A percentile compares a stretch with the other conserved stretches of the same genome.
phyloP scores from a whole-genome alignment of 2,888 invertebrate species.

The Bugula neritina region DNA sequence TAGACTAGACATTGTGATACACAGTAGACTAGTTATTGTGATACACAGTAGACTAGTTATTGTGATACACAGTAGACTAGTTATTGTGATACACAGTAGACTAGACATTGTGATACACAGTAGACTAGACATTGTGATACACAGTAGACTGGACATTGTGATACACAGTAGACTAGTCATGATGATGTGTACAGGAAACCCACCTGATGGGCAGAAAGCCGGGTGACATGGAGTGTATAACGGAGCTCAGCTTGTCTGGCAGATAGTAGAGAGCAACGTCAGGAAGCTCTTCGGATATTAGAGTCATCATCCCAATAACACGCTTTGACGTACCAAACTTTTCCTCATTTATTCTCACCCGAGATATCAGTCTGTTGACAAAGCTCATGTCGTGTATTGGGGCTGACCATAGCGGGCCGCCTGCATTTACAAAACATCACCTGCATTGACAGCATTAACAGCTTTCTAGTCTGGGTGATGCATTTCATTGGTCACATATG shows the following conservation, averaged over 20 bases:
- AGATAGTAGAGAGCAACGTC: constrained; percentile 83
- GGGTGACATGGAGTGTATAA: constrained; percentile 59
- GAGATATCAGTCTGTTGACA: constrained; percentile 63
- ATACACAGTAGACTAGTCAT: neutral
- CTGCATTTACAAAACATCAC: no score
- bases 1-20: neutral
- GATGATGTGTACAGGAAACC: constrained; percentile 16
- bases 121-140: neutral
- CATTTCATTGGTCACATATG: no score
- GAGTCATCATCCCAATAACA: constrained; percentile 62
- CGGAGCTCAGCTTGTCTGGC: constrained; percentile 69
- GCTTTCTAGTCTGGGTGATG: no score
- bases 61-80: neutral
- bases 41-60: no score
- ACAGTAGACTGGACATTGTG: neutral
- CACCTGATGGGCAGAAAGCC: constrained; percentile 59
- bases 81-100: neutral
- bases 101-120: neutral
- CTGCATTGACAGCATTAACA: no score
- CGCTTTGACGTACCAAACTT: constrained; percentile 68
- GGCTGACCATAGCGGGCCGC: constrained; percentile 90
- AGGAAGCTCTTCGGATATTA: constrained; percentile 69
- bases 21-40: neutral
- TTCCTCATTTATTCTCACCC: constrained; percentile 42
- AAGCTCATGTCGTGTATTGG: constrained; percentile 76